Conservation (phyloP, 2,113 vertebrate species). For the Ageneiosus marmoratus region DNA sequence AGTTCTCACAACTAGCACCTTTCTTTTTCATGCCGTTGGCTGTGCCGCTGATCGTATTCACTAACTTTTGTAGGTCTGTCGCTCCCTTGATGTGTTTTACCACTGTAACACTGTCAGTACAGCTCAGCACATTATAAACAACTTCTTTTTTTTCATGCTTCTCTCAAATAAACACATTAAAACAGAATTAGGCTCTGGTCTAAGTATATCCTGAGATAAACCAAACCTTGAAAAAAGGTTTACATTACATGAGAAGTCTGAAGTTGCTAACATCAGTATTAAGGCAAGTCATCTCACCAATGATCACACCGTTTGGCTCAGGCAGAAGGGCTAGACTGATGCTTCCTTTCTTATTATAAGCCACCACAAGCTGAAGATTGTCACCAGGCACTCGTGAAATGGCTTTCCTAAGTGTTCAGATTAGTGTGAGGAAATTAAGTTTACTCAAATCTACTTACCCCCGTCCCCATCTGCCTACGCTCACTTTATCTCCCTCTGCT, state of each 20-base stretch:
- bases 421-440: conserved; percentile 21
- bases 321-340: not conserved
- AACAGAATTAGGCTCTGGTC: not conserved
- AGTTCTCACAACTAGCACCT: not conserved
- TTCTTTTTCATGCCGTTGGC: conserved; percentile 10
- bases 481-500: conserved; percentile 24
- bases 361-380: conserved; percentile 7
- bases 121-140: not conserved
- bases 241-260: not conserved
- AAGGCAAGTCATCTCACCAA: not conserved
- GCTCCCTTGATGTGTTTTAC: conserved; percentile 11
- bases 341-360: conserved; percentile 6
- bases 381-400: conserved; percentile 29
- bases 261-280: not conserved
- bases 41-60: not conserved
- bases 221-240: not conserved
- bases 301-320: not conserved
- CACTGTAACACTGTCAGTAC: conserved; percentile 33
- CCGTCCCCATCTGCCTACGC: conserved; percentile 4
- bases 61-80: conserved; percentile 1
- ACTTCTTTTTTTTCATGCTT: not conserved
- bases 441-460: conserved; percentile 25
- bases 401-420: conserved; percentile 23
- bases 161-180: conserved; percentile 23
- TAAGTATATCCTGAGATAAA: not conserved